Evolutionary conservation across 64 coral and sea anemone genomes (phyloP).

Genomic region (Trachythela sp.): DNA sequence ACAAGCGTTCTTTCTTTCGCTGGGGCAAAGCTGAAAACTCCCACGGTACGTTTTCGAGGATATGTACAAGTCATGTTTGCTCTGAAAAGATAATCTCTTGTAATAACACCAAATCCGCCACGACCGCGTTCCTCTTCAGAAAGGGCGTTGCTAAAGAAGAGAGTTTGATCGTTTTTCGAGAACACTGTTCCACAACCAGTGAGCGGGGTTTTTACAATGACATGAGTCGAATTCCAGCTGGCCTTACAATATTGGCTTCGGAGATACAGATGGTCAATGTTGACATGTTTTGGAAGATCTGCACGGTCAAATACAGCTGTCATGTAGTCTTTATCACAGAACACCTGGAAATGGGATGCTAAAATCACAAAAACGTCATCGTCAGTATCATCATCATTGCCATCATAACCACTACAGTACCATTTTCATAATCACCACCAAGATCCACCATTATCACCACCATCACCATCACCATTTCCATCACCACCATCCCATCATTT

Average conservation of each 20-base stretch:
- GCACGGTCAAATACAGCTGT: neutral
- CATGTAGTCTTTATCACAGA: neutral
- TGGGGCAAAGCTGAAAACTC: neutral
- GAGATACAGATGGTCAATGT: neutral
- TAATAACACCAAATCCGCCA: neutral
- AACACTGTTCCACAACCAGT: neutral
- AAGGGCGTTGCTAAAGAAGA: neutral
- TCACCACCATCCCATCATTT: too few species aligned
- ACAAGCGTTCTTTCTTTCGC: neutral
- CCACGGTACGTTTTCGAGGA: neutral
- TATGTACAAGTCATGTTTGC: neutral
- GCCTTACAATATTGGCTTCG: neutral
- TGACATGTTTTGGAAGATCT: neutral
- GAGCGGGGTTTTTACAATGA: neutral
- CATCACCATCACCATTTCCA: too few species aligned
- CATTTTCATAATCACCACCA: too few species aligned
- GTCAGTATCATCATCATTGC: too few species aligned
- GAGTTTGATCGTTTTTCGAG: neutral
- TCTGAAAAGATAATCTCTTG: neutral
- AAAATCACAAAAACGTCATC: neutral
- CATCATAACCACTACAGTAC: too few species aligned
- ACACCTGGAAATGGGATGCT: neutral
- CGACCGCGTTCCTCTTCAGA: neutral
- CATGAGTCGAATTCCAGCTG: neutral
- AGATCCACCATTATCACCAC: too few species aligned